Percentiles rank a stretch among this genome's conserved stretches.
phyloP scores from a whole-genome alignment of 2,113 vertebrate genomes.

The Anarrhichthys ocellatus region DNA sequence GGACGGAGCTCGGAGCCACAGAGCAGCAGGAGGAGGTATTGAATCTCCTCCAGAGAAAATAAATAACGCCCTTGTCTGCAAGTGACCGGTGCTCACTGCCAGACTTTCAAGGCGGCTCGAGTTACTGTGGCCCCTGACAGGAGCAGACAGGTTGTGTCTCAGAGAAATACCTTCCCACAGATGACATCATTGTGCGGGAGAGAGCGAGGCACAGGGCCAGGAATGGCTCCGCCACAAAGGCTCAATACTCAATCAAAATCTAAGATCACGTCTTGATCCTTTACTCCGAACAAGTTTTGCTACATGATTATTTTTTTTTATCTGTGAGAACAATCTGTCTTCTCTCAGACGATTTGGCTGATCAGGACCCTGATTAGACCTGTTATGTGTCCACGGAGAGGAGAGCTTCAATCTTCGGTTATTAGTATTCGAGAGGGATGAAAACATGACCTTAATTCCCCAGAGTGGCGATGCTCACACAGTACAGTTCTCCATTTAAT shows the following conservation, averaged over 20 bases:
- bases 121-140: constrained; percentile 82
- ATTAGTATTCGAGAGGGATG: constrained; percentile 69
- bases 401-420: constrained; percentile 49
- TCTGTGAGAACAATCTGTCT: constrained; percentile 63
- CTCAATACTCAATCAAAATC: constrained; percentile 63
- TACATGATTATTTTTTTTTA: constrained; percentile 45
- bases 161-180: constrained; percentile 81
- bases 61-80: constrained; percentile 84
- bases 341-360: constrained; percentile 42
- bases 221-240: constrained; percentile 31
- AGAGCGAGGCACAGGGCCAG: constrained; percentile 49
- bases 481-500: constrained; percentile 56
- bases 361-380: constrained; percentile 54
- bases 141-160: constrained; percentile 84
- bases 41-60: constrained; percentile 82
- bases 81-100: constrained; percentile 81
- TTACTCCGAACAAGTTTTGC: constrained; percentile 43
- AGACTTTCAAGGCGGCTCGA: constrained; percentile 82
- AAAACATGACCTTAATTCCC: constrained; percentile 76
- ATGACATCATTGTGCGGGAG: constrained; percentile 80
- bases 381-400: constrained; percentile 47
- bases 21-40: constrained; percentile 73
- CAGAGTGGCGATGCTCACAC: constrained; percentile 58
- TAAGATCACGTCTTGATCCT: constrained; percentile 55
- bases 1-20: constrained; percentile 33